Evolutionary conservation across 2,888 invertebrate genomes (phyloP).

Genomic region (Acrobasis suavella): DNA sequence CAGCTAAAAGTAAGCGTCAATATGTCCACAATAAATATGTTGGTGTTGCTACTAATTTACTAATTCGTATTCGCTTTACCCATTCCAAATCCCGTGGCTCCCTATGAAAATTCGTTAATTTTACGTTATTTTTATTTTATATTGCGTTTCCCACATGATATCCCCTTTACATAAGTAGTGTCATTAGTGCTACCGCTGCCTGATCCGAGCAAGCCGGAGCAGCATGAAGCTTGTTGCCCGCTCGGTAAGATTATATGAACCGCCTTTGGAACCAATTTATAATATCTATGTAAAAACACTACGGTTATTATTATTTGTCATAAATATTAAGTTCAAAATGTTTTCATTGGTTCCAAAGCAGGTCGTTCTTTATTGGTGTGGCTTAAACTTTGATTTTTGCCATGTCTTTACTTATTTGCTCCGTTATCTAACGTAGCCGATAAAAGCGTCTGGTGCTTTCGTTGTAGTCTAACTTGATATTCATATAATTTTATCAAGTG

Average conservation of each 20-base stretch:
- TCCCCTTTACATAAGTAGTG: slow-evolving; percentile 80
- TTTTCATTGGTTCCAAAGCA: slow-evolving; percentile 54
- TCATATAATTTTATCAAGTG: slow-evolving; percentile 46
- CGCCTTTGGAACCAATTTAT: slow-evolving; percentile 48
- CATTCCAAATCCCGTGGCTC: slow-evolving; percentile 62
- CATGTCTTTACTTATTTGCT: slow-evolving; percentile 44
- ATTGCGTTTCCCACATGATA: slow-evolving; percentile 68
- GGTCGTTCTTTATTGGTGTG: slow-evolving; percentile 62
- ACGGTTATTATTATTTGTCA: neutral
- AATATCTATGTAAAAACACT: slow-evolving; percentile 27
- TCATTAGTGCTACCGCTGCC: slow-evolving; percentile 91
- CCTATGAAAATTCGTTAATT: slow-evolving; percentile 51
- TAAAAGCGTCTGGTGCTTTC: slow-evolving; percentile 56
- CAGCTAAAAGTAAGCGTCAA: slow-evolving; percentile 59
- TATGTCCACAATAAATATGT: slow-evolving; percentile 54
- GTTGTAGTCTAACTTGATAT: slow-evolving; percentile 36
- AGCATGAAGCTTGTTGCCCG: slow-evolving; percentile 95
- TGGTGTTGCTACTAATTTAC: slow-evolving; percentile 80
- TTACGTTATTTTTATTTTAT: slow-evolving; percentile 57
- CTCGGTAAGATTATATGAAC: slow-evolving; percentile 85
- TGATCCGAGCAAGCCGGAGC: slow-evolving; percentile 93
- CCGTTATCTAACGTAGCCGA: slow-evolving; percentile 42
- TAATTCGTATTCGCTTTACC: slow-evolving; percentile 81
- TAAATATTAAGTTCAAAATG: neutral
- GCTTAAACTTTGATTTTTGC: slow-evolving; percentile 63